Base-by-base conservation (phyloP, 1,140 invertebrate species). In the Vanessa atalanta region DNA sequence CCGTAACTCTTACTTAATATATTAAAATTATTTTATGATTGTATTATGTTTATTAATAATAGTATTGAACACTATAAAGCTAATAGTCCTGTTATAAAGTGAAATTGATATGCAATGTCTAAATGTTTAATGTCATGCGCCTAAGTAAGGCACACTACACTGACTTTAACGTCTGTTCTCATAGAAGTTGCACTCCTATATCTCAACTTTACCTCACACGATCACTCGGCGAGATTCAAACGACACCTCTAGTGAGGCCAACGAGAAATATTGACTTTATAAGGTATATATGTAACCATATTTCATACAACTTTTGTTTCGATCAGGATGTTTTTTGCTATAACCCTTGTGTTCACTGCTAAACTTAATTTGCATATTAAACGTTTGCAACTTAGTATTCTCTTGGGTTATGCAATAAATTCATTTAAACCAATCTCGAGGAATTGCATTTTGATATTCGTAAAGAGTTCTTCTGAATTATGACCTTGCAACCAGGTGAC, bases 351-450 rank as follows among this genome's bases (percentile, higher is more conserved):
- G 48, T 53, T 57, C 31, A 31, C 23, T 26, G 53, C 61, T 50
- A 65, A 71, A 55, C 66, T 71, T 26, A 55, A 71, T 75, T 71
- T 51, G 64, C 73, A 72, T 70, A 70, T 70, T 64, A 51, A 70
- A 61, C 47, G 51, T 15, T 68, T 63, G 57, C 60, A 70, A 70
- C 47, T 63, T 61, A 61, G 26, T 70, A 70, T 70, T 47, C 68
- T 55, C 57, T 61, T 26, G 57, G 31, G 23, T 70, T 57, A 61
- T 55, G 68, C 57, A 61, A 70, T 61, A 70, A 70, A 70, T 70
- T 61, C 48, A 61, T 70, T 70, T 16, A 63, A 37, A 26, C 55
- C 37, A 50, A 70, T 70, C 37, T 47, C 50, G 48, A 50, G 47
- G 47, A 50, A 61, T 50, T 50, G 23, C 55, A 31, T 50, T 20